These are phyloP conservation scores for Aspiorhynchus laticeps DNA, from an alignment of 2,113 vertebrate genomes.

Conservation along the genomic window DNA sequence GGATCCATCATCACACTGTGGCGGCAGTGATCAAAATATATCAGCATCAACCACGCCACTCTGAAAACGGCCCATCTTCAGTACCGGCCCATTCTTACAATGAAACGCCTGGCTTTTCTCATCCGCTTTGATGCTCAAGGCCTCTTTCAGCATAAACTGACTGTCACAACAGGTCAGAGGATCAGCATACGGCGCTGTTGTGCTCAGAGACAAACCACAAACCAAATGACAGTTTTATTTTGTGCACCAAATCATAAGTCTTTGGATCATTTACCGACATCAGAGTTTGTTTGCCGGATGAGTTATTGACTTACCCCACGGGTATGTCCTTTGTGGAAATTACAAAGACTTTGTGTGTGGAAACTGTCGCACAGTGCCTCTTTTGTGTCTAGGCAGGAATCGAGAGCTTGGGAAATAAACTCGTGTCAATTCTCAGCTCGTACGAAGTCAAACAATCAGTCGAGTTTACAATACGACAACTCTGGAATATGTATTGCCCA, in stretches of 20 bases:
- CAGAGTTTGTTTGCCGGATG: constrained; percentile 77
- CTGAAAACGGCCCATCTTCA: constrained; percentile 1
- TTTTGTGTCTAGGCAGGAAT: constrained; percentile 69
- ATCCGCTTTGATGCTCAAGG: constrained; percentile 26
- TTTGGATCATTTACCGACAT: constrained; percentile 77
- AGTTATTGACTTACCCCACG: constrained; percentile 75
- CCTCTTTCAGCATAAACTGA: constrained; percentile 35
- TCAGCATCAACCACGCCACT: constrained; percentile 42
- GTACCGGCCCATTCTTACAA: background rate
- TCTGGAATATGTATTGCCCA: constrained; percentile 70
- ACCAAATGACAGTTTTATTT: constrained; percentile 56
- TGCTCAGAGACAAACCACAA: constrained; percentile 66
- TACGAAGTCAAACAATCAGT: constrained; percentile 62
- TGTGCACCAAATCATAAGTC: constrained; percentile 51
- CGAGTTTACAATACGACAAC: constrained; percentile 54
- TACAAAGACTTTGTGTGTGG: constrained; percentile 70
- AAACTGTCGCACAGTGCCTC: constrained; percentile 69
- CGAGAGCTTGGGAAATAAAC: constrained; percentile 49
- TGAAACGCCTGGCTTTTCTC: background rate
- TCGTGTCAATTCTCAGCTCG: constrained; percentile 61
- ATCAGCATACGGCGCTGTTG: constrained; percentile 63
- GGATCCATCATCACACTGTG: constrained; percentile 28
- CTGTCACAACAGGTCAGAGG: constrained; percentile 49
- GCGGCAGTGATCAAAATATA: constrained; percentile 41
- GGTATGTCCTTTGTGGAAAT: constrained; percentile 76